phyloP scores from a whole-genome alignment of 2,888 invertebrate genomes.

The Clistopyga incitator region DNA sequence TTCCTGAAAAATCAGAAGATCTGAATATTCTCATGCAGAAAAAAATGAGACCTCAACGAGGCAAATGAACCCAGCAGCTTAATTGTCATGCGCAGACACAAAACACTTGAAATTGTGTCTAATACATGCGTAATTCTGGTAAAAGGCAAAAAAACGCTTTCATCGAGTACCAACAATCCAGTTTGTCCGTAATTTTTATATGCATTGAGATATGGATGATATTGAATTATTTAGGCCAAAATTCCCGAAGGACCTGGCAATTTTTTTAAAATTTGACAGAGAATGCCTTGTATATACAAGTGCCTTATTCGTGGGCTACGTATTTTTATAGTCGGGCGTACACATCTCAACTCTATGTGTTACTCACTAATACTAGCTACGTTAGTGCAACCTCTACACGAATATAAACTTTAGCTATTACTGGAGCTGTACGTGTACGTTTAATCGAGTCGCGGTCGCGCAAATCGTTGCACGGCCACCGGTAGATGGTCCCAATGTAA shows the following conservation, averaged over 20 bases:
- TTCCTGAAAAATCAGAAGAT: neutral
- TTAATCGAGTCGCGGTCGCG: constrained; percentile 58
- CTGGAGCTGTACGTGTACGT: constrained; percentile 35
- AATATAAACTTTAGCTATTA: constrained; percentile 36
- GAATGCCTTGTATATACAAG: constrained; percentile 2
- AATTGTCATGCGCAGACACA: too few species aligned
- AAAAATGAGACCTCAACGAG: too few species aligned
- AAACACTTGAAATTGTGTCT: too few species aligned
- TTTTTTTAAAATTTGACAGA: too few species aligned
- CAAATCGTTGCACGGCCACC: constrained; percentile 26
- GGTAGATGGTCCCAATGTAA: constrained; percentile 39
- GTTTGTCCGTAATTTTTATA: too few species aligned
- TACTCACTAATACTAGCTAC: neutral
- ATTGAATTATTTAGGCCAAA: too few species aligned
- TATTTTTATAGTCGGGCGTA: constrained; percentile 2
- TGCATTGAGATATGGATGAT: too few species aligned
- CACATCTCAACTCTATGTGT: neutral
- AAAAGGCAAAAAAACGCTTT: too few species aligned
- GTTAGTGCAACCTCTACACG: neutral
- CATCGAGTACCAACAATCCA: too few species aligned
- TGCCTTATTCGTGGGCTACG: constrained; percentile 4
- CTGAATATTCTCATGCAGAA: constrained; percentile 3
- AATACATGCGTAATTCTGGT: too few species aligned
- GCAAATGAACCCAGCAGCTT: too few species aligned
- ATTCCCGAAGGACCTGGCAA: too few species aligned